phyloP scores from a whole-genome alignment of 2,888 invertebrate genomes.

The Tachina grossa region DNA sequence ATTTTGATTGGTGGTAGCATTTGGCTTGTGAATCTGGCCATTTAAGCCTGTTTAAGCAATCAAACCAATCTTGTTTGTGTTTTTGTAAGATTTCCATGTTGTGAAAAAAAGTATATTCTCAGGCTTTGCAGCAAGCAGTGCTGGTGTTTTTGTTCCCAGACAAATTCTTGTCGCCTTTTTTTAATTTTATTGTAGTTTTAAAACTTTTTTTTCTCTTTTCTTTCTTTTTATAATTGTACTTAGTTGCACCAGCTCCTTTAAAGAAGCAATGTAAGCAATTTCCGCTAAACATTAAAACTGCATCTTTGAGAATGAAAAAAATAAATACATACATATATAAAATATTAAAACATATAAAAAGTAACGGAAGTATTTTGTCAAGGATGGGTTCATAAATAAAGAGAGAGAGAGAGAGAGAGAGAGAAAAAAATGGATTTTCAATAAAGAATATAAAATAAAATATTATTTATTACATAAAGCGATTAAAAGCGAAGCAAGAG shows the following conservation, averaged over 20 bases:
- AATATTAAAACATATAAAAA: constrained; percentile 16
- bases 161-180: constrained; percentile 65
- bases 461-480: constrained; percentile 4
- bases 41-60: constrained; percentile 49
- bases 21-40: constrained; percentile 42
- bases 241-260: constrained; percentile 35
- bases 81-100: constrained; percentile 35
- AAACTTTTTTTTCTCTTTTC: constrained; percentile 10
- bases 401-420: background rate
- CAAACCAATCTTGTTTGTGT: constrained; percentile 34
- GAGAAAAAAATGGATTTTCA: constrained; percentile 40
- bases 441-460: constrained; percentile 11
- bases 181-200: constrained; percentile 43
- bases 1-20: constrained; percentile 10
- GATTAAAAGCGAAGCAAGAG: background rate
- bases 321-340: background rate
- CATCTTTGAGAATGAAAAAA: constrained; percentile 2
- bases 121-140: constrained; percentile 14
- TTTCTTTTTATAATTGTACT: constrained; percentile 18
- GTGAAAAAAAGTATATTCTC: constrained; percentile 47
- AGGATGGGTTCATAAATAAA: constrained; percentile 53
- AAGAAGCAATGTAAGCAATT: constrained; percentile 64
- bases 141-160: constrained; percentile 58
- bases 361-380: constrained; percentile 68
- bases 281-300: constrained; percentile 55